phyloP scores from a whole-genome alignment of 2,797 vertebrate species.

The Neoniphon sammara region DNA sequence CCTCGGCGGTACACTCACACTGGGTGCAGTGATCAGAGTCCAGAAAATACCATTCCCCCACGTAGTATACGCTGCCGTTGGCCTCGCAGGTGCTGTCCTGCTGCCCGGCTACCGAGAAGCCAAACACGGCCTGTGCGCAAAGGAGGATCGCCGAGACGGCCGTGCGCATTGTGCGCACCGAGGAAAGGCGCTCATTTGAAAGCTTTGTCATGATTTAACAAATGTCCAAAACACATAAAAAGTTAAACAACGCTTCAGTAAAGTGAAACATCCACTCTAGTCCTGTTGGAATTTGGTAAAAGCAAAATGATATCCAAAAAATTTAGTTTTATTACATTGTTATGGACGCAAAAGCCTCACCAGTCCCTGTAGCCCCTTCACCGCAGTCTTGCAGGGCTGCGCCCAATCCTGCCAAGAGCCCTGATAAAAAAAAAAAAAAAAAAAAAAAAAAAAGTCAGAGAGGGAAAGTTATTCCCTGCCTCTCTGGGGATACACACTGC shows the following conservation, averaged over 20 bases:
- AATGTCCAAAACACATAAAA: slow-evolving; percentile 3
- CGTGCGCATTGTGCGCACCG: slow-evolving; percentile 45
- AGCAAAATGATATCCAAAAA: neutral
- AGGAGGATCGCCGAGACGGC: slow-evolving; percentile 65
- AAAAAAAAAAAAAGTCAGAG: slow-evolving; percentile 18
- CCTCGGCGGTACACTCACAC: slow-evolving; percentile 85
- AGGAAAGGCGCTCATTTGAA: slow-evolving; percentile 20
- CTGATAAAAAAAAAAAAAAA: no score
- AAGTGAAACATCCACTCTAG: neutral
- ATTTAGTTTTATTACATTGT: slow-evolving; percentile 62
- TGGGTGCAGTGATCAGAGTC: slow-evolving; percentile 88
- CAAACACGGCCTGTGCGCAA: slow-evolving; percentile 49
- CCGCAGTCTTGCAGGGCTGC: slow-evolving; percentile 29
- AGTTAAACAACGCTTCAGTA: neutral
- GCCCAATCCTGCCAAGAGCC: slow-evolving; percentile 24
- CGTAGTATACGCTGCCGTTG: slow-evolving; percentile 86
- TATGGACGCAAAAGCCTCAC: neutral
- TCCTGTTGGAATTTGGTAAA: slow-evolving; percentile 3
- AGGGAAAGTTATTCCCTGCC: slow-evolving; percentile 55
- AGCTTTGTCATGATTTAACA: slow-evolving; percentile 43
- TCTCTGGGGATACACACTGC: slow-evolving; percentile 58
- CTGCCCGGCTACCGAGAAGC: slow-evolving; percentile 80
- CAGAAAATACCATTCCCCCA: slow-evolving; percentile 88
- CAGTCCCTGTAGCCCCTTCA: slow-evolving; percentile 5
- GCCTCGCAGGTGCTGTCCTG: slow-evolving; percentile 84